phyloP scores from a whole-genome alignment of 2,888 invertebrate species.

The Clitarchus hookeri region DNA sequence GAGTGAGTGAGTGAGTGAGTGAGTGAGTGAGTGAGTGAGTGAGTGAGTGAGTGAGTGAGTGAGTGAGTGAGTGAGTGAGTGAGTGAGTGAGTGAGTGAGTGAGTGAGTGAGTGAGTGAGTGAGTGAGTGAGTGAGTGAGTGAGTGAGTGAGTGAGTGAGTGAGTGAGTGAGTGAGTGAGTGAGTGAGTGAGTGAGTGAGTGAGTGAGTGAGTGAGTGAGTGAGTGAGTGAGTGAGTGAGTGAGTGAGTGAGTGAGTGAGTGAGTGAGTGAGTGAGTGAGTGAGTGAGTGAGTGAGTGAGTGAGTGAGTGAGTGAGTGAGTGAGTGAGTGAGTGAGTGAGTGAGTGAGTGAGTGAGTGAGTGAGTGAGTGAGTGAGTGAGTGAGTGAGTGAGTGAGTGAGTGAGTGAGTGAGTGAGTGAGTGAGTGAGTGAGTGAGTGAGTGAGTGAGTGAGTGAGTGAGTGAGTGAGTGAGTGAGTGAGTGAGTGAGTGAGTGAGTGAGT shows the following conservation, averaged over 20 bases:
- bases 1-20: neutral
- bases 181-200: neutral
- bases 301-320: neutral
- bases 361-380: neutral
- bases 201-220: neutral
- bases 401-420: neutral
- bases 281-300: neutral
- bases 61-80: neutral
- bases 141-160: neutral
- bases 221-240: neutral
- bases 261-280: neutral
- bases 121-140: neutral
- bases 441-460: neutral
- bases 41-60: neutral
- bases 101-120: neutral
- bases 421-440: neutral
- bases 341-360: neutral
- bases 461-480: neutral
- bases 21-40: neutral
- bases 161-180: neutral
- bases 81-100: neutral
- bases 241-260: neutral
- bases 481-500: neutral
- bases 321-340: neutral
- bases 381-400: neutral